phyloP scores from a whole-genome alignment of 2,888 invertebrate species.

The Dicranocentrus wangi region DNA sequence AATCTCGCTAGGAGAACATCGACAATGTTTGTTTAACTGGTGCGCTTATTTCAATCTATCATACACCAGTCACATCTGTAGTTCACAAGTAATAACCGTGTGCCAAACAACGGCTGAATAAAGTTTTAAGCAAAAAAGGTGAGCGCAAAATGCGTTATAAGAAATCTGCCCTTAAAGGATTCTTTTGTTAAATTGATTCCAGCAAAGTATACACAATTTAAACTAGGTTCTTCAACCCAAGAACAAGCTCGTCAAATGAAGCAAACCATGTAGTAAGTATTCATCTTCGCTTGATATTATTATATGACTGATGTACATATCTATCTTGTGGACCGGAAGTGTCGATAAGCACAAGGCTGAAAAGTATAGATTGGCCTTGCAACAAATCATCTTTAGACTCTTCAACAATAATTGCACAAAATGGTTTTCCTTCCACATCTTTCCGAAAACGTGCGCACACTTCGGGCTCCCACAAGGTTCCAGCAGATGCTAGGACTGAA shows the following conservation, averaged over 20 bases:
- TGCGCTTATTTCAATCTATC: too few species aligned
- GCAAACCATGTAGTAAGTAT: background rate
- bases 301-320: slow-evolving; percentile 68
- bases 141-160: too few species aligned
- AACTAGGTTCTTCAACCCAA: too few species aligned
- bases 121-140: too few species aligned
- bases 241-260: slow-evolving; percentile 3
- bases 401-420: slow-evolving; percentile 70
- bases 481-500: slow-evolving; percentile 60
- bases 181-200: too few species aligned
- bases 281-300: slow-evolving; percentile 51
- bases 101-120: too few species aligned
- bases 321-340: slow-evolving; percentile 69
- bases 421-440: slow-evolving; percentile 70
- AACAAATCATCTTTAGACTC: slow-evolving; percentile 66
- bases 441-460: slow-evolving; percentile 68
- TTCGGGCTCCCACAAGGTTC: slow-evolving; percentile 65
- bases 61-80: too few species aligned
- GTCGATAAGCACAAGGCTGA: slow-evolving; percentile 69
- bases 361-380: slow-evolving; percentile 60
- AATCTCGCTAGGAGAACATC: too few species aligned
- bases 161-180: too few species aligned
- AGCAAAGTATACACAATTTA: too few species aligned
- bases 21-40: too few species aligned
- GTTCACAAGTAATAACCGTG: too few species aligned